phyloP scores from a whole-genome alignment of 2,113 vertebrate species.

The Chitala chitala region DNA sequence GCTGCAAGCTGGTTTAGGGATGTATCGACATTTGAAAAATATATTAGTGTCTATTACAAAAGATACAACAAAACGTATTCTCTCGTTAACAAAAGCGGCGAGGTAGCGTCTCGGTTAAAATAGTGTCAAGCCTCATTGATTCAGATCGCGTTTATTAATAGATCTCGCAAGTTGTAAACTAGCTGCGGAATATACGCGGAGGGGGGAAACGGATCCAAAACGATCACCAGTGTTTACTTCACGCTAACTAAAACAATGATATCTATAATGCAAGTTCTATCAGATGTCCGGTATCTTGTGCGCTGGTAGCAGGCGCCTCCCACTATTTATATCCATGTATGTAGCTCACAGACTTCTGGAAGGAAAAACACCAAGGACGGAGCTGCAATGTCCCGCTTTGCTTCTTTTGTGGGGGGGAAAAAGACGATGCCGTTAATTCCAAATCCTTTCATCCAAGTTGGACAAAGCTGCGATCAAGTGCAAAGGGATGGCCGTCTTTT shows the following conservation, averaged over 20 bases:
- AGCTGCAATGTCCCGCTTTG: constrained; percentile 23
- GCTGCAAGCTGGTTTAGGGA: background rate
- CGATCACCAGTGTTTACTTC: background rate
- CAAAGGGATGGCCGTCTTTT: constrained; percentile 63
- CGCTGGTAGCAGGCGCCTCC: constrained; percentile 56
- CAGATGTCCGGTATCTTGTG: constrained; percentile 34
- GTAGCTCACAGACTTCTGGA: constrained; percentile 40
- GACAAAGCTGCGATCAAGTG: constrained; percentile 37
- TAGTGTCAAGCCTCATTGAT: constrained; percentile 16
- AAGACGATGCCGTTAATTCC: constrained; percentile 41
- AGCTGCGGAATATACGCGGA: background rate
- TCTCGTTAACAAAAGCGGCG: background rate
- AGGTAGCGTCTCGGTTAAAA: background rate
- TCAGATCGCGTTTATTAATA: constrained; percentile 32
- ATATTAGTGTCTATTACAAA: background rate
- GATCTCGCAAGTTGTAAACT: background rate
- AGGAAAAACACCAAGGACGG: constrained; percentile 43
- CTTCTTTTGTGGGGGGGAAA: constrained; percentile 30
- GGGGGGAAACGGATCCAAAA: background rate
- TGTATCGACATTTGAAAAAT: background rate
- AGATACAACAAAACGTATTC: background rate
- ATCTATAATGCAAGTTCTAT: background rate
- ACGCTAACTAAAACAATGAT: background rate
- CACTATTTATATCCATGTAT: constrained; percentile 55
- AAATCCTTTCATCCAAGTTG: constrained; percentile 9